Evolutionary conservation across 2,888 invertebrate species (phyloP).

Genomic region (Tenthredo distinguenda): DNA sequence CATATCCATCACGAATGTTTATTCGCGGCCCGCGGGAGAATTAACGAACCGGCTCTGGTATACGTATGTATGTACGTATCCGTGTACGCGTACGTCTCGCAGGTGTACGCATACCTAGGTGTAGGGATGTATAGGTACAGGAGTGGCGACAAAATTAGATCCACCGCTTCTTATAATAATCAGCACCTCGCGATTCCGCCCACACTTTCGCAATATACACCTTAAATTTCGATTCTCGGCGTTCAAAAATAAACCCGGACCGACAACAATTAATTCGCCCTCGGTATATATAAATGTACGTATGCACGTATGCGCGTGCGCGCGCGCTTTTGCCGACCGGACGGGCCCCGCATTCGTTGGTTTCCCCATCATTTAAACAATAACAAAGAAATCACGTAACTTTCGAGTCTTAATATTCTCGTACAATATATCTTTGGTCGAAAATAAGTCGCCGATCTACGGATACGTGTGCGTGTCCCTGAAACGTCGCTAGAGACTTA

Average conservation of each 20-base stretch:
- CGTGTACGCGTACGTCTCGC: background rate
- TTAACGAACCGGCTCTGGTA: background rate
- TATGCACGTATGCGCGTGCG: no score
- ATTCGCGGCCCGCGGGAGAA: background rate
- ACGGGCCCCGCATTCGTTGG: background rate
- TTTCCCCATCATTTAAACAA: conserved; percentile 30
- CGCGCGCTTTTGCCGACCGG: background rate
- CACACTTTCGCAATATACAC: background rate
- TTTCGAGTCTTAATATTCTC: conserved; percentile 1
- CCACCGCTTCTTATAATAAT: background rate
- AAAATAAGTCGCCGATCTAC: conserved; percentile 45
- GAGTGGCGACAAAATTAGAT: conserved; percentile 35
- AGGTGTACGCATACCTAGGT: background rate
- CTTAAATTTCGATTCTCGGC: background rate
- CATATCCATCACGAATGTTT: conserved; percentile 2
- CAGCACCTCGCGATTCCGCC: conserved; percentile 14
- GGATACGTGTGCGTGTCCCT: conserved; percentile 29
- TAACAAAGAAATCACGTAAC: conserved; percentile 49
- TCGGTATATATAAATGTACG: background rate
- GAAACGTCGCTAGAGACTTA: conserved; percentile 48
- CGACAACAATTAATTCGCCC: conserved; percentile 23
- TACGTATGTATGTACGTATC: background rate
- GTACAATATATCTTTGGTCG: conserved; percentile 25
- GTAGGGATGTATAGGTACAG: background rate
- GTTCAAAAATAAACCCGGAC: background rate